These are phyloP conservation scores for Drosophila aldrichi DNA, from an alignment of 2,888 invertebrate genomes.

Conservation along the genomic window DNA sequence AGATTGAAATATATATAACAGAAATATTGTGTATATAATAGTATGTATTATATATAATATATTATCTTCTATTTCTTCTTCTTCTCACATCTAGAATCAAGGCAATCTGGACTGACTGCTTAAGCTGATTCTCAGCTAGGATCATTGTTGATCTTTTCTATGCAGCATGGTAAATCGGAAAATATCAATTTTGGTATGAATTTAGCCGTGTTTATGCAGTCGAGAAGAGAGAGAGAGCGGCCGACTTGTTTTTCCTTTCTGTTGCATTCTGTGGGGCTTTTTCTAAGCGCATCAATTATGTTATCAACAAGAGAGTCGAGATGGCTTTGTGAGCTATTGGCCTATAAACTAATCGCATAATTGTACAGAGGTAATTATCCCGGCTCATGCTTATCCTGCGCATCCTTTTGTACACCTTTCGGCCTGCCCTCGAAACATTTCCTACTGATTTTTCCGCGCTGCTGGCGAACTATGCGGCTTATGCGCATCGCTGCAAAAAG, in stretches of 20 bases:
- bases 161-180: not conserved
- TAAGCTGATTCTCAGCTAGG: not conserved
- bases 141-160: not conserved
- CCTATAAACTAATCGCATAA: constrained; percentile 83
- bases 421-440: constrained; percentile 34
- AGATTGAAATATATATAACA: too few species aligned
- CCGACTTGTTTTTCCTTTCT: not conserved
- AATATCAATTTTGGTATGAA: not conserved
- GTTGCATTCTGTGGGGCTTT: constrained; percentile 12
- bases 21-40: too few species aligned
- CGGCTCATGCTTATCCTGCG: constrained; percentile 32
- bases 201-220: not conserved
- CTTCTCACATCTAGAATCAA: too few species aligned
- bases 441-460: constrained; percentile 75
- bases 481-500: constrained; percentile 62
- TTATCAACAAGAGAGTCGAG: constrained; percentile 32
- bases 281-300: constrained; percentile 64
- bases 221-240: not conserved
- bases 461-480: constrained; percentile 78
- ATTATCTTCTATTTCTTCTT: too few species aligned
- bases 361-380: constrained; percentile 78
- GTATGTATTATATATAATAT: too few species aligned
- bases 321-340: constrained; percentile 78
- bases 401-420: constrained; percentile 58
- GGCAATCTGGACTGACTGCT: too few species aligned